Conservation (phyloP, 1,140 invertebrate species). For the Tetragnatha versicolor region DNA sequence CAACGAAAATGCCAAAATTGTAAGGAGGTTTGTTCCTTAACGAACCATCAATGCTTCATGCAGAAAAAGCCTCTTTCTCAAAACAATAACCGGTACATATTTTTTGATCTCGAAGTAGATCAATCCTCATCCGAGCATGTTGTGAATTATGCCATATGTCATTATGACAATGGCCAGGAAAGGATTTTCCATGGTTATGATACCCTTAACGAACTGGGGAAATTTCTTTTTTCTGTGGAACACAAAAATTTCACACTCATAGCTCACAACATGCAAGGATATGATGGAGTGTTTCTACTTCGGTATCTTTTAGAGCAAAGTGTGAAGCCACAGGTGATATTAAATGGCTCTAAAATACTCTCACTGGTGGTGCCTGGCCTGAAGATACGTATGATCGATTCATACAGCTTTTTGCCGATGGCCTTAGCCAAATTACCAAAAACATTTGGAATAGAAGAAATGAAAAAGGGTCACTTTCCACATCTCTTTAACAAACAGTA, state of each 20-base stretch:
- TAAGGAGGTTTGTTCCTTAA: no score
- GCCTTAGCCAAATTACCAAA: constrained; percentile 22
- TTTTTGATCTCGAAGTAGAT: constrained; percentile 19
- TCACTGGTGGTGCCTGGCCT: neutral
- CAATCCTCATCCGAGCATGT: neutral
- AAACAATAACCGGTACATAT: neutral
- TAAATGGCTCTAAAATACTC: constrained; percentile 1
- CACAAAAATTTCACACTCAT: constrained; percentile 1
- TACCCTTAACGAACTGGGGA: neutral
- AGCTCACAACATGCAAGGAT: constrained; percentile 35
- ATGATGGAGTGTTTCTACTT: constrained; percentile 14
- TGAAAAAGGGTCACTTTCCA: constrained; percentile 40
- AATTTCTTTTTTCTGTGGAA: neutral
- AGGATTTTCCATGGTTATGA: neutral
- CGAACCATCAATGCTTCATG: no score
- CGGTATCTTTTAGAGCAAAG: neutral
- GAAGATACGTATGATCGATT: constrained; percentile 7
- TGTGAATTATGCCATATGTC: neutral
- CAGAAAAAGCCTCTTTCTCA: no score
- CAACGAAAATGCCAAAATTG: no score
- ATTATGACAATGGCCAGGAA: constrained; percentile 1
- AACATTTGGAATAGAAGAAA: constrained; percentile 31
- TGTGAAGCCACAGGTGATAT: neutral
- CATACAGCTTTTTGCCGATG: constrained; percentile 49
- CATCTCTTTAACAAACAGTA: constrained; percentile 35